A percentile compares a stretch with the other conserved stretches of the same genome.
These are phyloP conservation scores for Podiceps cristatus DNA, from an alignment of 2,113 vertebrate genomes.

Conservation along the genomic window DNA sequence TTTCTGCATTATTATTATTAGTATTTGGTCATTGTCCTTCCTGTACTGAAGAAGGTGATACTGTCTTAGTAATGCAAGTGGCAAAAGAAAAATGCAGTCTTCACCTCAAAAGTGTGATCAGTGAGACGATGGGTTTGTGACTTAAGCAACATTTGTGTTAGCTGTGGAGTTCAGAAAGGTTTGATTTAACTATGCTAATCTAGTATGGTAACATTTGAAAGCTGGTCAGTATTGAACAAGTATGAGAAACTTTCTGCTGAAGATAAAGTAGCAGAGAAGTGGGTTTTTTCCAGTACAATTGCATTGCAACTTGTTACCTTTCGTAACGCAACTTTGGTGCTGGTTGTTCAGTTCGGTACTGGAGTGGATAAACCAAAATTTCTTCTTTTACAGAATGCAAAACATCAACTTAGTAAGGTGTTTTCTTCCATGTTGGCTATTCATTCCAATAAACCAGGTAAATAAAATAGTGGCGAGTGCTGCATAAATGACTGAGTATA, in stretches of 20 bases:
- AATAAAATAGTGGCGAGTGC: background rate
- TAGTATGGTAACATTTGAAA: background rate
- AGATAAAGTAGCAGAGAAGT: background rate
- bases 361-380: background rate
- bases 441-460: constrained; percentile 97
- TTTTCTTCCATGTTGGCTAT: constrained; percentile 93
- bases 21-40: background rate
- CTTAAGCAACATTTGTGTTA: background rate
- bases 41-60: background rate
- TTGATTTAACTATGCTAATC: background rate
- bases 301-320: background rate
- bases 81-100: background rate
- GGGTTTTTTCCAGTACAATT: background rate
- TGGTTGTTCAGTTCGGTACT: background rate
- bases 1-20: background rate
- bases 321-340: background rate
- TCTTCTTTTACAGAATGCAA: constrained; percentile 79
- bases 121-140: background rate
- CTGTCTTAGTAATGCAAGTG: background rate
- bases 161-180: background rate
- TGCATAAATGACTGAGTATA: background rate
- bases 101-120: background rate
- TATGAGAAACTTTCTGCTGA: background rate
- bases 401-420: constrained; percentile 88
- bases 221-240: background rate